Evolutionary conservation across 2,888 invertebrate species (phyloP).

Genomic region (Mylabris sibirica): DNA sequence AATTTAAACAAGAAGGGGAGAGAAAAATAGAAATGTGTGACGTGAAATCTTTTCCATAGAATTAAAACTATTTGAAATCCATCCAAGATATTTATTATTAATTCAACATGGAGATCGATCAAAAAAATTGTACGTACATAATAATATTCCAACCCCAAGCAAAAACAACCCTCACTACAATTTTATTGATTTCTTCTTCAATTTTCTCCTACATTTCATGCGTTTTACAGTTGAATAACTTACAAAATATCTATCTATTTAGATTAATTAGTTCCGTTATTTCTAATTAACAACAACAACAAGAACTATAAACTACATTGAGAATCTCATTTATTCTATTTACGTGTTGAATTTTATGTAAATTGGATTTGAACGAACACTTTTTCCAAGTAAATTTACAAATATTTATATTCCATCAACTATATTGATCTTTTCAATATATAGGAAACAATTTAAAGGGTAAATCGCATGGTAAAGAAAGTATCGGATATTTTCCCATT

Average conservation of each 20-base stretch:
- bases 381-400: not conserved
- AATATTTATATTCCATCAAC: not conserved
- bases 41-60: not conserved
- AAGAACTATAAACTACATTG: not conserved
- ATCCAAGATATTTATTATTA: not conserved
- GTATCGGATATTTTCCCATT: not conserved
- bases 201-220: not conserved
- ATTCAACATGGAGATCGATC: not conserved
- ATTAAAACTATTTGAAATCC: not conserved
- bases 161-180: not conserved
- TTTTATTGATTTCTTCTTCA: not conserved
- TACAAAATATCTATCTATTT: not conserved
- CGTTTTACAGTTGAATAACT: not conserved
- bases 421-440: not conserved
- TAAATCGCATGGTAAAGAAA: not conserved
- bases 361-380: not conserved
- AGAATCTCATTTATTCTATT: not conserved
- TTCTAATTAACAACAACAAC: not conserved
- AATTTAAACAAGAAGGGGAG: no score
- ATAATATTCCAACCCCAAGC: not conserved
- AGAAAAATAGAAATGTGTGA: not conserved
- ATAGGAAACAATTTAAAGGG: not conserved
- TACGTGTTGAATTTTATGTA: not conserved
- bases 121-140: not conserved
- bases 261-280: slow-evolving; percentile 4